Base-by-base conservation (phyloP, 2,797 vertebrate genomes). In the Mionectes olivaceus region DNA sequence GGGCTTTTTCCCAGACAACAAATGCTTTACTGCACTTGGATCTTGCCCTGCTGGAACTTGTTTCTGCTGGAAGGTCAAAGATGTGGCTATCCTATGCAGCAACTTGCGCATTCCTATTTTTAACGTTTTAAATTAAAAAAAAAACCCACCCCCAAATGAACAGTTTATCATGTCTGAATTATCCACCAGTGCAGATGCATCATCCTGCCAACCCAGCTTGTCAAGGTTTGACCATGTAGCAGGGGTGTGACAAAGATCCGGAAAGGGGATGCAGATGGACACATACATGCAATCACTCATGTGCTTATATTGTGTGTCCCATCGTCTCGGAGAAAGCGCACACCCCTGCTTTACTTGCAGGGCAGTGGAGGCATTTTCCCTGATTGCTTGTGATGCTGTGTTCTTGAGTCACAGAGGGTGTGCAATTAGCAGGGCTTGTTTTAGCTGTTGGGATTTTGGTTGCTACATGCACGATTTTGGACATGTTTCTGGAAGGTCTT, bases 381-480 rank as follows among this genome's bases (percentile, higher is more conserved):
- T 49, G 60, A 3, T n/a, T 87, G 15, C 13, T 81, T 1, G 0
- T 13, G 28, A 32, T 5, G 2, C 2, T 60, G 6, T 46, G 19
- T 33, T 76, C 28, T 57, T 50, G 43, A 84, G 47, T 59, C 52
- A 85, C 44, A 0, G 2, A 70, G n/a, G 28, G 22, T 19, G 11
- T 10, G 15, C 16, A 60, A 16, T 56, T 87, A 77, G 11, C 33
- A 56, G 33, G 47, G 5, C 15, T 77, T 64, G 8, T 63, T 95
- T 60, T 57, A 49, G 14, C 28, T 52, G 4, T 32, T 93, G 52
- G 30, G 21, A 59, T 71, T 81, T 89, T 24, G 57, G 8, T 55
- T 90, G 41, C 33, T 76, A 30, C 3, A 2, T 8, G 11, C 22
- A 30, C 10, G 43, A 2, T 85, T 81, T 80, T 41, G 37, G 27